phyloP scores from a whole-genome alignment of 2,888 invertebrate species.

The Mythimna lalbum region DNA sequence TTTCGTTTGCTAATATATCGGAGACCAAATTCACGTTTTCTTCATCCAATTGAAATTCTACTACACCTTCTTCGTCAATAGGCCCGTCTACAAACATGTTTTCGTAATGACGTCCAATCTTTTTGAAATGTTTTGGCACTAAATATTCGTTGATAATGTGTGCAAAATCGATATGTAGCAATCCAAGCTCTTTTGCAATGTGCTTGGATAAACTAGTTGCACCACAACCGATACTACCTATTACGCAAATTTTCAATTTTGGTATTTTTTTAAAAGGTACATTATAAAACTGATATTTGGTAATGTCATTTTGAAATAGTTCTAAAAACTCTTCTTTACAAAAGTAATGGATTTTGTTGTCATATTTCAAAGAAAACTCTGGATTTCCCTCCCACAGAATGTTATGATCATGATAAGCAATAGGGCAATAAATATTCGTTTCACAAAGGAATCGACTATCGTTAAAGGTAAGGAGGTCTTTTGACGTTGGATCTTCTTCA shows the following conservation, averaged over 20 bases:
- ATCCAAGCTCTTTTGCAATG: constrained; percentile 90
- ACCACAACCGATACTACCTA: constrained; percentile 90
- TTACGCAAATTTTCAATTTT: constrained; percentile 89
- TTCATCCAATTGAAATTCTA: constrained; percentile 82
- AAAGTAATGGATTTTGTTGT: constrained; percentile 89
- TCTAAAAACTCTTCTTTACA: constrained; percentile 86
- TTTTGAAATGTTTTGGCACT: constrained; percentile 84
- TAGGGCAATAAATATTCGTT: constrained; percentile 91
- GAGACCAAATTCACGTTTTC: constrained; percentile 75
- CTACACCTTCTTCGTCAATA: constrained; percentile 78
- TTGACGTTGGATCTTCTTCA: constrained; percentile 69
- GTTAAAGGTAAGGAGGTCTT: constrained; percentile 76
- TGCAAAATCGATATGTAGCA: constrained; percentile 88
- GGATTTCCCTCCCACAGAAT: constrained; percentile 92
- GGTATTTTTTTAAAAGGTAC: constrained; percentile 85
- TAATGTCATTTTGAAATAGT: constrained; percentile 87
- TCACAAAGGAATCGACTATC: constrained; percentile 88
- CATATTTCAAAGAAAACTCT: constrained; percentile 87
- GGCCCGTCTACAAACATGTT: constrained; percentile 79
- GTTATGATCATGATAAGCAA: constrained; percentile 88
- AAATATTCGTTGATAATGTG: constrained; percentile 78
- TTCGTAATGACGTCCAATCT: constrained; percentile 83
- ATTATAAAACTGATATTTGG: constrained; percentile 84
- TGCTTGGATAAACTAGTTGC: constrained; percentile 87
- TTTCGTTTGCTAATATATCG: constrained; percentile 81